Base-by-base conservation (phyloP, 2,113 vertebrate genomes). In the Prochilodus magdalenae region DNA sequence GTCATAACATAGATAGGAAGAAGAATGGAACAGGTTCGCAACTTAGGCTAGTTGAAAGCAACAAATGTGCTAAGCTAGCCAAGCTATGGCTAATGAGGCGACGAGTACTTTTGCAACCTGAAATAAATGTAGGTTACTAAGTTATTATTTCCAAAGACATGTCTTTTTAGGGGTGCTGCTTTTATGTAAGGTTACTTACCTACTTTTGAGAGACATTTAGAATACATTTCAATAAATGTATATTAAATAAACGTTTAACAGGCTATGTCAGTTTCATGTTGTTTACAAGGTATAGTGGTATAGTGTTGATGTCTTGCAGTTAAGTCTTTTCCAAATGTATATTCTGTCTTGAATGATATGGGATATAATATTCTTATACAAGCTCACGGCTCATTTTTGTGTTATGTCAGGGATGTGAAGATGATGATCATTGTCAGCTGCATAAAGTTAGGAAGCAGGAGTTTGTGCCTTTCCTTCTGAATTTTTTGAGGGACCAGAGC, bases 401-500 rank as follows among this genome's bases (percentile, higher is more conserved):
- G 83, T 83, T 8, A 63, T 85, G 1, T 0, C 87, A 96, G 96
- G 92, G 92, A 5, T 83, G 73, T 67, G 90, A 92, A 40, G 80
- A n/a, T 6, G 4, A 6, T 16, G 80, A 85, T 26, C 71, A 87
- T 55, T 63, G 89, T 20, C 83, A 89, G 5, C 88, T 89, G 7
- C 24, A 88, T n/a, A 85, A 89, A 10, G 90, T 96, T 0, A 94
- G 95, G 84, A 96, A 93, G 84, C 96, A 96, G 73, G 97, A 98
- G 82, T 99, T 99, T 90, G 96, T 98, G 82, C 95, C 97, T 79
- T 99, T 97, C 87, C 91, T 99, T 73, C 90, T 99, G 24, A 98
- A 99, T 88, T 99, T 98, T 90, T 92, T 99, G 86, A 93, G 97
- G 82, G 97, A 99, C 75, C 97, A 99, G 89, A 97, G 96, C 88